These are phyloP conservation scores for Andinoacara biseriatus DNA, from an alignment of 2,113 vertebrate species.

Conservation along the genomic window DNA sequence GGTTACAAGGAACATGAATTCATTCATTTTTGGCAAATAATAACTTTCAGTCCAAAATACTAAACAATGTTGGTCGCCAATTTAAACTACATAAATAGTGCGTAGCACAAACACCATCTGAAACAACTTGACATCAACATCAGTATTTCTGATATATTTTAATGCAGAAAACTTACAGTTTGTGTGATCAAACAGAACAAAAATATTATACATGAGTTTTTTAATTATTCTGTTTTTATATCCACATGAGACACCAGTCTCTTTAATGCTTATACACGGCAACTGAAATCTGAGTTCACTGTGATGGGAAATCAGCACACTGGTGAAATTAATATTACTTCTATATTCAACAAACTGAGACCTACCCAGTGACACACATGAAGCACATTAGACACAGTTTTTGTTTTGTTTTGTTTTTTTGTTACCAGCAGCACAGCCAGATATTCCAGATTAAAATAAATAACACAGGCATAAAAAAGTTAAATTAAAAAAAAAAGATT, in stretches of 20 bases:
- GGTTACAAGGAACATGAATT: slow-evolving; percentile 58
- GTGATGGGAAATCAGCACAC: slow-evolving; percentile 43
- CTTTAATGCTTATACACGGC: slow-evolving; percentile 32
- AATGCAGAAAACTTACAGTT: slow-evolving; percentile 64
- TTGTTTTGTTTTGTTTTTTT: background rate
- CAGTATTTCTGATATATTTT: slow-evolving; percentile 54
- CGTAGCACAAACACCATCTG: slow-evolving; percentile 62
- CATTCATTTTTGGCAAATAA: slow-evolving; percentile 60
- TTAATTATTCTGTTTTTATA: slow-evolving; percentile 24
- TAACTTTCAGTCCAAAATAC: slow-evolving; percentile 44
- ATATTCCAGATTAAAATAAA: slow-evolving; percentile 65
- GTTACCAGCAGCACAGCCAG: slow-evolving; percentile 51
- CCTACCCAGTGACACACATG: slow-evolving; percentile 25
- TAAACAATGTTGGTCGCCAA: slow-evolving; percentile 44
- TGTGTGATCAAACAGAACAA: slow-evolving; percentile 36
- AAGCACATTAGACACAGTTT: slow-evolving; percentile 50
- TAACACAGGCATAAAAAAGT: slow-evolving; percentile 54
- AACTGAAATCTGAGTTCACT: slow-evolving; percentile 37
- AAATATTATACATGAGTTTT: slow-evolving; percentile 39
- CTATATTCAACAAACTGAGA: slow-evolving; percentile 42
- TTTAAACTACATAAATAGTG: slow-evolving; percentile 59
- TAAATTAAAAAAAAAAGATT: slow-evolving; percentile 26
- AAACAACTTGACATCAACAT: slow-evolving; percentile 63
- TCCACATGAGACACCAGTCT: slow-evolving; percentile 24
- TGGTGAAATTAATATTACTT: slow-evolving; percentile 46